Evolutionary conservation across 2,888 invertebrate species (phyloP).

Genomic region (Harpagoxenus sublaevis): DNA sequence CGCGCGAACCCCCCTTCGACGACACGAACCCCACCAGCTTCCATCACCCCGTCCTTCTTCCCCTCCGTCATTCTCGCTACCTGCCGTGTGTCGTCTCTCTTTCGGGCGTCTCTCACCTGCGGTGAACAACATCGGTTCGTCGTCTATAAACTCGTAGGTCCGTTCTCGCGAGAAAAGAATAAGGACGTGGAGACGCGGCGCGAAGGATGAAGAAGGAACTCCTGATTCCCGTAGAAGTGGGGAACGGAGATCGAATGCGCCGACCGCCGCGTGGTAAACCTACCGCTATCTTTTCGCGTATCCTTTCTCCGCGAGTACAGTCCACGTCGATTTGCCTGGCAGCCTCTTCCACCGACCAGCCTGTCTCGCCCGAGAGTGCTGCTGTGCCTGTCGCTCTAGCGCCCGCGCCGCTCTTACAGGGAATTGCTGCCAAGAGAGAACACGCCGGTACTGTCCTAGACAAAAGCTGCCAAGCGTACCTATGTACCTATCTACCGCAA

Average conservation of each 20-base stretch:
- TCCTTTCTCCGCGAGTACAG: slow-evolving; percentile 76
- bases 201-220: slow-evolving; percentile 23
- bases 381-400: slow-evolving; percentile 72
- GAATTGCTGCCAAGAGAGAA: slow-evolving; percentile 59
- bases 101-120: slow-evolving; percentile 68
- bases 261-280: slow-evolving; percentile 40
- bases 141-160: slow-evolving; percentile 73
- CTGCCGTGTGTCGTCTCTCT: slow-evolving; percentile 19
- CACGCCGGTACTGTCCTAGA: slow-evolving; percentile 65
- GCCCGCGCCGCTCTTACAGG: slow-evolving; percentile 69
- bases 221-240: not conserved
- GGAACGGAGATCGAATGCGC: slow-evolving; percentile 50
- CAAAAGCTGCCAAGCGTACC: slow-evolving; percentile 64
- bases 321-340: slow-evolving; percentile 70
- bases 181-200: not conserved
- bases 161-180: slow-evolving; percentile 46
- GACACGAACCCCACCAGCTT: slow-evolving; percentile 29
- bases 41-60: slow-evolving; percentile 19
- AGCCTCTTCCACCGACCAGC: slow-evolving; percentile 59
- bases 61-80: slow-evolving; percentile 25
- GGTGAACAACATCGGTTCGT: slow-evolving; percentile 72
- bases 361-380: slow-evolving; percentile 46
- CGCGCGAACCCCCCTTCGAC: slow-evolving; percentile 55
- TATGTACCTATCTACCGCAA: not conserved
- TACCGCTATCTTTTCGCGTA: slow-evolving; percentile 76